Evolutionary conservation across 2,888 invertebrate species (phyloP).

Genomic region (Amaurobius ferox): DNA sequence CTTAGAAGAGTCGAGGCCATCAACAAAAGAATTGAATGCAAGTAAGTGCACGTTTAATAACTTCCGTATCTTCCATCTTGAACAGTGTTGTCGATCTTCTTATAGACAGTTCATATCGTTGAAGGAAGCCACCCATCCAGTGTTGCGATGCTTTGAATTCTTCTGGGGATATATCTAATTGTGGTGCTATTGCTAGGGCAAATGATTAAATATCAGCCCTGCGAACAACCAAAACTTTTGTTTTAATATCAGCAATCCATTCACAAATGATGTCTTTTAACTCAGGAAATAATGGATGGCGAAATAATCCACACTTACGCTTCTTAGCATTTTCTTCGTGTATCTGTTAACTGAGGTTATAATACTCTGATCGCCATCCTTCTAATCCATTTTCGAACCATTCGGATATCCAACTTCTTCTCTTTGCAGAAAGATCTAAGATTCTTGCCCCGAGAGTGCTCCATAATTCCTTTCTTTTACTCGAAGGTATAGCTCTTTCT

Average conservation of each 20-base stretch:
- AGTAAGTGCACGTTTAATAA: slow-evolving; percentile 31
- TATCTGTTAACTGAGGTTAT: slow-evolving; percentile 27
- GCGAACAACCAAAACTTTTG: slow-evolving; percentile 5
- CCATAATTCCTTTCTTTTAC: not conserved
- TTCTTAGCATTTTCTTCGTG: slow-evolving; percentile 34
- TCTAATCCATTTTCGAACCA: slow-evolving; percentile 26
- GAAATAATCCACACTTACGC: slow-evolving; percentile 34
- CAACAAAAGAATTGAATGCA: slow-evolving; percentile 25
- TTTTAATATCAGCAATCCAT: too few species aligned
- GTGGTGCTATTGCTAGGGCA: slow-evolving; percentile 28
- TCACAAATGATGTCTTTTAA: slow-evolving; percentile 15
- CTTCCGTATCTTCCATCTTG: slow-evolving; percentile 29
- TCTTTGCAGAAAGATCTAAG: not conserved
- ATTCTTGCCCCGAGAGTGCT: not conserved
- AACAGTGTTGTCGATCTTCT: slow-evolving; percentile 34
- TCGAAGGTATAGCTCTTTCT: not conserved
- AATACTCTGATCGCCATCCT: slow-evolving; percentile 27
- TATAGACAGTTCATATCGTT: slow-evolving; percentile 38
- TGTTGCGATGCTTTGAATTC: slow-evolving; percentile 27
- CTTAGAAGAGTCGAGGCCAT: slow-evolving; percentile 26
- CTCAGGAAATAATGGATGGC: slow-evolving; percentile 32
- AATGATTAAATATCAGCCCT: slow-evolving; percentile 40
- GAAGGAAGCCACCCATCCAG: slow-evolving; percentile 28
- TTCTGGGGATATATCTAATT: slow-evolving; percentile 16
- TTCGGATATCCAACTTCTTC: slow-evolving; percentile 8